Evolutionary conservation across 2,797 vertebrate species (phyloP).

Genomic region (Diglossa cyanea): DNA sequence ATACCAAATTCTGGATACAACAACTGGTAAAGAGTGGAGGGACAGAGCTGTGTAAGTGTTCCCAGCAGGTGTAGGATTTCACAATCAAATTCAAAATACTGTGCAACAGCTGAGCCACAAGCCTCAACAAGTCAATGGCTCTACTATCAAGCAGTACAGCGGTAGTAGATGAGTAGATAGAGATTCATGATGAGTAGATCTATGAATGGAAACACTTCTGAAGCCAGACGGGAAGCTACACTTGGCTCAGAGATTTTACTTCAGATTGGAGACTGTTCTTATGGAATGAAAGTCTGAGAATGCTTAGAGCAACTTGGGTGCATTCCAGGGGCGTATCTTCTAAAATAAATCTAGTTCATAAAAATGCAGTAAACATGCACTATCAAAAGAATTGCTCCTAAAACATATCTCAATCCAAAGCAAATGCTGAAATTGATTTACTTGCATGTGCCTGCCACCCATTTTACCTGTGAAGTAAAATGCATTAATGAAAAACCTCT

Average conservation of each 20-base stretch:
- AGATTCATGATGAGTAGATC: not conserved
- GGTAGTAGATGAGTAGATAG: not conserved
- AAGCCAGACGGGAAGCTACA: not conserved
- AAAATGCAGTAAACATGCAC: not conserved
- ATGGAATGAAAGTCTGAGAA: not conserved
- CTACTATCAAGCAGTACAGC: not conserved
- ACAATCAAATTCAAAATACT: not conserved
- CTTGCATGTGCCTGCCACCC: not conserved
- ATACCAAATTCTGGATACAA: not conserved
- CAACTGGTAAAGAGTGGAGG: not conserved
- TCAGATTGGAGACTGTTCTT: not conserved
- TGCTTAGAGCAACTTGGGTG: not conserved
- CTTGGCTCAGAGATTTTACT: not conserved
- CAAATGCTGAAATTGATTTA: not conserved
- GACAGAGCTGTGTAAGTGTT: not conserved
- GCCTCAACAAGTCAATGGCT: not conserved
- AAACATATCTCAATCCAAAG: not conserved
- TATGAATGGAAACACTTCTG: not conserved
- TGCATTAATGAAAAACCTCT: not conserved
- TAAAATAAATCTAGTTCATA: not conserved
- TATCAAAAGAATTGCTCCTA: not conserved
- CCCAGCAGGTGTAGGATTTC: not conserved
- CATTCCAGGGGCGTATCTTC: not conserved
- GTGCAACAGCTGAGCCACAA: not conserved
- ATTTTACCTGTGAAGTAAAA: not conserved